Conservation (phyloP, 1,140 invertebrate species). For the Drosophila leontia region DNA sequence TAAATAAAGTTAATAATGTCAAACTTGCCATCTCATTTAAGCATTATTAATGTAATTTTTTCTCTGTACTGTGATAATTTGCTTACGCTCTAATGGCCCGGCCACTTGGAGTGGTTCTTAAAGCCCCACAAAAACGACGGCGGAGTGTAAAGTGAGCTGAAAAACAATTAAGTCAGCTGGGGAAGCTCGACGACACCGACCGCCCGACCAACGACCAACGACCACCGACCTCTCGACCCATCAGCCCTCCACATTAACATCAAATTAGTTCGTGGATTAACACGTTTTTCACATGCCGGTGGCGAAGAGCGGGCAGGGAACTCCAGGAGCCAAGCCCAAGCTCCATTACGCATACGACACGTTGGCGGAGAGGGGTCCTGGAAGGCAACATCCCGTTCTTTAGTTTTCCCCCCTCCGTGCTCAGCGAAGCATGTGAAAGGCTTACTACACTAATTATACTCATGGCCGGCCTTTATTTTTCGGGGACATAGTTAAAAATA, state of each 20-base stretch:
- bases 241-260: slow-evolving; percentile 60
- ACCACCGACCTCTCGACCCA: slow-evolving; percentile 34
- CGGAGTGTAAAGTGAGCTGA: slow-evolving; percentile 62
- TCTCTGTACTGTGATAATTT: slow-evolving; percentile 45
- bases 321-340: slow-evolving; percentile 14
- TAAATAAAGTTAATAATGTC: neutral
- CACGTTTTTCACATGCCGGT: slow-evolving; percentile 66
- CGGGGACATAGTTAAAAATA: slow-evolving; percentile 42
- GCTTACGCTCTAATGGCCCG: slow-evolving; percentile 57
- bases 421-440: slow-evolving; percentile 58
- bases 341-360: slow-evolving; percentile 70
- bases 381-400: slow-evolving; percentile 9
- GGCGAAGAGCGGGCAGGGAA: slow-evolving; percentile 1
- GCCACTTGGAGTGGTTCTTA: slow-evolving; percentile 57
- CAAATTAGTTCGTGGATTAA: slow-evolving; percentile 76
- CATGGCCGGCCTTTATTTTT: slow-evolving; percentile 46
- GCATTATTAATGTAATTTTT: neutral
- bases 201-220: neutral
- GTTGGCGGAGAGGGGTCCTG: slow-evolving; percentile 1
- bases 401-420: slow-evolving; percentile 31
- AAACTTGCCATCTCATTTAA: too few relatives aligned
- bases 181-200: slow-evolving; percentile 19
- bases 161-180: slow-evolving; percentile 68
- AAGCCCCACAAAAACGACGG: slow-evolving; percentile 61
- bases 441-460: slow-evolving; percentile 66